Base-by-base conservation (phyloP, 2,797 vertebrate genomes). In the Dermochelys coriacea region DNA sequence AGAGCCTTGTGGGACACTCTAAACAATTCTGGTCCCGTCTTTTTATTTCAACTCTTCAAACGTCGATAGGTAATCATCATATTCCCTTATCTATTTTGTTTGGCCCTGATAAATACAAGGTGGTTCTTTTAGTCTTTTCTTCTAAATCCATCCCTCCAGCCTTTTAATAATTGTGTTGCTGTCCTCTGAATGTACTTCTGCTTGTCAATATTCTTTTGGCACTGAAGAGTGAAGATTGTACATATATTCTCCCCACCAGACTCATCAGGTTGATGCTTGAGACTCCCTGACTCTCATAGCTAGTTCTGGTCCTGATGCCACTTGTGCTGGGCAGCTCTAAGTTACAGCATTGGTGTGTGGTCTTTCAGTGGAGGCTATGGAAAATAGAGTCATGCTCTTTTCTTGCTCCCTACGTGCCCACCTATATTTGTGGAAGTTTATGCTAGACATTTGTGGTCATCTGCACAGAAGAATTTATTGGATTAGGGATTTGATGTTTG, bases 401-500 rank as follows among this genome's bases (percentile, higher is more conserved):
- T 68, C 64, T 37, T 37, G n/a, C 41, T 87, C 85, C 19, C 31
- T 74, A 91, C 0, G 0, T 59, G 57, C 4, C 79, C 12, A 50
- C 49, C 51, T 89, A 47, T 21, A 41, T 41, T 37, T 71, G 19
- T 71, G 64, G 21, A 87, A 87, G 74, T 49, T 80, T 82, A 49
- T 78, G 18, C 6, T 80, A 61, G 47, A 6, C 11, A 34, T 51
- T 80, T 61, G n/a, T 23, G 64, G n/a, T n/a, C 64, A 71, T 64
- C 19, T 41, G 51, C n/a, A 51, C 18, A 45, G 47, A 51, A 89
- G 51, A 82, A 55, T 15, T 2, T 9, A 3, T 82, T 74, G 14
- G 8, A 80, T 89, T 87, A 0, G 0, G 27, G 9, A 31, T 41
- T 34, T 31, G 3, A 7, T 5, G 29, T 41, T 81, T 0, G 0